Evolutionary conservation across 2,888 invertebrate genomes (phyloP).

Genomic region (Operophtera brumata): DNA sequence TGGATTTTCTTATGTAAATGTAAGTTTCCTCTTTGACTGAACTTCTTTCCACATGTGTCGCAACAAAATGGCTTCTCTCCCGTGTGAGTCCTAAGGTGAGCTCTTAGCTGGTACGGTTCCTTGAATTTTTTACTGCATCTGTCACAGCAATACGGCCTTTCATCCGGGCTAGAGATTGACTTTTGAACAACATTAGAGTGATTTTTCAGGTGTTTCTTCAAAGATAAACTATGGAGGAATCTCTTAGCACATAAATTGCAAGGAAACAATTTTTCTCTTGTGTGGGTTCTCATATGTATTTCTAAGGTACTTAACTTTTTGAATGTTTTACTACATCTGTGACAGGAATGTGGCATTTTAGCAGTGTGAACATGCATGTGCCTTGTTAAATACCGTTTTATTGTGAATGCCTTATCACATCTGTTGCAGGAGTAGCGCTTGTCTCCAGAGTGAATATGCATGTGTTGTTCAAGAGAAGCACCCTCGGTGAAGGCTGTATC

Average conservation of each 20-base stretch:
- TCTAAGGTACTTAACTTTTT: too few species aligned
- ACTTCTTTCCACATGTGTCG: conserved; percentile 10
- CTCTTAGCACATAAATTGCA: background rate
- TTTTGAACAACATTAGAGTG: background rate
- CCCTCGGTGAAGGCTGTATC: background rate
- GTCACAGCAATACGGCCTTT: background rate
- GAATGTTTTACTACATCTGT: too few species aligned
- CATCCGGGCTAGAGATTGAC: too few species aligned
- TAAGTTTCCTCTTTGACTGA: conserved; percentile 6
- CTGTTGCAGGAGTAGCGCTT: background rate
- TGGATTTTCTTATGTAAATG: conserved; percentile 7
- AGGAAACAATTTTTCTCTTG: background rate
- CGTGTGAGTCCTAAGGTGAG: conserved; percentile 6
- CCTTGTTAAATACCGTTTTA: background rate
- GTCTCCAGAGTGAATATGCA: background rate
- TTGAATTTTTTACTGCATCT: conserved; percentile 7
- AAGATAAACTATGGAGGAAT: background rate
- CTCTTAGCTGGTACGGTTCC: conserved; percentile 2
- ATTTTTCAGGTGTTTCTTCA: background rate
- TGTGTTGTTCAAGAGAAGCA: background rate
- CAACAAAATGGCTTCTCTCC: conserved; percentile 9
- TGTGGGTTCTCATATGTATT: background rate
- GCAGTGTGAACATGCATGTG: background rate
- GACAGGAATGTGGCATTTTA: too few species aligned
- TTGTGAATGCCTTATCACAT: background rate